Conservation (phyloP, 2,113 vertebrate genomes). For the Neodon shergylaensis region DNA sequence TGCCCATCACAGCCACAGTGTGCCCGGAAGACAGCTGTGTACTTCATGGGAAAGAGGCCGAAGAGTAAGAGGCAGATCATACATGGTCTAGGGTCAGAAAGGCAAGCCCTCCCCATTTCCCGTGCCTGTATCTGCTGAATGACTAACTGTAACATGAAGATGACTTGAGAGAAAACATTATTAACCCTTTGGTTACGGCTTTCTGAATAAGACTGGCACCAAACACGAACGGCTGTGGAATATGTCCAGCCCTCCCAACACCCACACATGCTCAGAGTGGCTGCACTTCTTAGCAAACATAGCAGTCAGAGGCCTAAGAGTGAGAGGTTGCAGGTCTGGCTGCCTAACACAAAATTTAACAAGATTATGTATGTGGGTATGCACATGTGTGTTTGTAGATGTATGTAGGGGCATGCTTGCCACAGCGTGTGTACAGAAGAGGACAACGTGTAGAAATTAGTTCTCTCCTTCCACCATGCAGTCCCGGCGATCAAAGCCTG, state of each 20-base stretch:
- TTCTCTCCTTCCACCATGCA: neutral
- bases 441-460: neutral
- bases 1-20: constrained; percentile 97
- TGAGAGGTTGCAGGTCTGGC: neutral
- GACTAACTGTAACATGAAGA: neutral
- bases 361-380: neutral
- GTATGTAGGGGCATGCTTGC: neutral
- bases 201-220: neutral
- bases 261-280: neutral
- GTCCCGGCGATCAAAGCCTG: neutral
- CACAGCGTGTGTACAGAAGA: neutral
- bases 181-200: neutral
- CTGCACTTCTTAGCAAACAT: too few relatives aligned
- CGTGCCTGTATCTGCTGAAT: neutral
- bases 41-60: constrained; percentile 77
- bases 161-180: neutral
- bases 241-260: neutral
- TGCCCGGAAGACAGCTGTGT: constrained; percentile 93
- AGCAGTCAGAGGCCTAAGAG: neutral
- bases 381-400: neutral
- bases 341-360: neutral
- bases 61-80: neutral
- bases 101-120: neutral
- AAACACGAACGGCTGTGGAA: neutral
- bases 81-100: neutral